phyloP scores from a whole-genome alignment of 1,140 invertebrate genomes.

The Monochamus saltuarius region DNA sequence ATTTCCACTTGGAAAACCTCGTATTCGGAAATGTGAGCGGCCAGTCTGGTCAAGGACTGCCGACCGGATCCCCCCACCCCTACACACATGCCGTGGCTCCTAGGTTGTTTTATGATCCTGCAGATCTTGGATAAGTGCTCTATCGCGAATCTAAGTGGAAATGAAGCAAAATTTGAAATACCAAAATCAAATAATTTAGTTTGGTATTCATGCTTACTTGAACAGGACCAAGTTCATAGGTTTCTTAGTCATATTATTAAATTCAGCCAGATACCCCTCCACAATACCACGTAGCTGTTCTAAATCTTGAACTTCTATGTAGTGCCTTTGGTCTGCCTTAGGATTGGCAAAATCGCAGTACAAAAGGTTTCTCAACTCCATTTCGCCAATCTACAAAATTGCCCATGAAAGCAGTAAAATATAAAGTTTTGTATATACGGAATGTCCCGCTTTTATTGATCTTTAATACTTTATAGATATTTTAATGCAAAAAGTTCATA shows the following conservation, averaged over 20 bases:
- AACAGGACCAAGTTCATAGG: conserved; percentile 97
- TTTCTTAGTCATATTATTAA: conserved; percentile 95
- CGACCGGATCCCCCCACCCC: conserved; percentile 91
- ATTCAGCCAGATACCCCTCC: conserved; percentile 88
- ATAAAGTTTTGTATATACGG: too few relatives aligned
- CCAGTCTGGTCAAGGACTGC: conserved; percentile 85
- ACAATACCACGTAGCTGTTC: conserved; percentile 82
- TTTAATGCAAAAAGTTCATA: too few relatives aligned
- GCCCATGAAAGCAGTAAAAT: neutral
- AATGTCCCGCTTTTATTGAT: too few relatives aligned
- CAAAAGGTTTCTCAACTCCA: conserved; percentile 81
- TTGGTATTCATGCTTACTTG: conserved; percentile 56
- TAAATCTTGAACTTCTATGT: conserved; percentile 85
- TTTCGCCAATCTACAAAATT: conserved; percentile 64
- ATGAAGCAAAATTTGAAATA: neutral
- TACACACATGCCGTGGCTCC: conserved; percentile 80
- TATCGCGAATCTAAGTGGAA: conserved; percentile 76
- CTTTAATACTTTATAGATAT: too few relatives aligned
- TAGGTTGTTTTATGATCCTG: conserved; percentile 87
- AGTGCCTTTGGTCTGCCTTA: conserved; percentile 85
- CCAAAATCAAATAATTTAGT: too few relatives aligned
- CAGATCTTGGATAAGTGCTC: conserved; percentile 92
- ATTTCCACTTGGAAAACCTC: conserved; percentile 92
- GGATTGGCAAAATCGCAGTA: conserved; percentile 96
- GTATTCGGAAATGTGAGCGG: conserved; percentile 91